Conservation (phyloP, 2,888 invertebrate species). For the Chromoteleia sp. region DNA sequence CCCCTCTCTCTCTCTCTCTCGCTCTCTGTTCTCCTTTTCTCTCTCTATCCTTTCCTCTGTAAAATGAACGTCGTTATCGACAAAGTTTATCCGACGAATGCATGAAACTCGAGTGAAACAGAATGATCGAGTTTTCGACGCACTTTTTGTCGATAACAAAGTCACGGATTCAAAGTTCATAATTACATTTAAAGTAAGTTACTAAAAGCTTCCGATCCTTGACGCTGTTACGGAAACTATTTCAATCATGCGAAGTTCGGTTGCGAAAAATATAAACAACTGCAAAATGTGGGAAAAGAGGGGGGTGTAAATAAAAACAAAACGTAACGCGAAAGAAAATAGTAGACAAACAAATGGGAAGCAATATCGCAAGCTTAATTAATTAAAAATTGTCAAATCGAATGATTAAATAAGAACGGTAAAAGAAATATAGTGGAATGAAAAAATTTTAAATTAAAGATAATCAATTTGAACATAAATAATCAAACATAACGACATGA, state of each 20-base stretch:
- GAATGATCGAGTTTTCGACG: constrained; percentile 68
- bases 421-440: too few relatives aligned
- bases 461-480: too few relatives aligned
- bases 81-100: constrained; percentile 67
- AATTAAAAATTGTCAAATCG: too few relatives aligned
- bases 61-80: constrained; percentile 70
- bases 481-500: too few relatives aligned
- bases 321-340: too few relatives aligned
- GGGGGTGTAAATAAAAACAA: not conserved
- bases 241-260: constrained; percentile 44
- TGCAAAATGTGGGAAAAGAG: not conserved
- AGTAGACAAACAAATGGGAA: too few relatives aligned
- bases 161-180: constrained; percentile 67
- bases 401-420: too few relatives aligned
- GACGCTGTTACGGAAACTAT: constrained; percentile 57
- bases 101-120: constrained; percentile 59
- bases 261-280: constrained; percentile 10
- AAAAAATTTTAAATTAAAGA: too few relatives aligned
- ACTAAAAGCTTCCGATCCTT: constrained; percentile 62
- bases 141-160: constrained; percentile 64
- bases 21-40: not conserved
- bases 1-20: constrained; percentile 3
- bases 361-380: too few relatives aligned
- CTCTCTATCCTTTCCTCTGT: constrained; percentile 4
- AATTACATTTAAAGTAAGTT: constrained; percentile 67